Conservation (phyloP, 1,140 invertebrate species). For the Heliconius nattereri region DNA sequence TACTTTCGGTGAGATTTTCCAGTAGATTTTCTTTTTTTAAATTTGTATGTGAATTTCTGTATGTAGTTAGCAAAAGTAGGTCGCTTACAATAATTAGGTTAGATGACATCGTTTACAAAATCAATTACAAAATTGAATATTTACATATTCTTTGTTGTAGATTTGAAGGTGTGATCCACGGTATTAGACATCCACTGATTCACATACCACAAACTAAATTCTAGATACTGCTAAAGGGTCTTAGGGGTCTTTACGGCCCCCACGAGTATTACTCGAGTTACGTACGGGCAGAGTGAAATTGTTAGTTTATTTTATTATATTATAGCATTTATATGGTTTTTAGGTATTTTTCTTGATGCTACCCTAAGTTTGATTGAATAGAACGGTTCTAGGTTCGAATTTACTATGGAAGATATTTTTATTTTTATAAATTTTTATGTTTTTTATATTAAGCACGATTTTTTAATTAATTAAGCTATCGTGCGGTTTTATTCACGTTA, state of each 20-base stretch:
- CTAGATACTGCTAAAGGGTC: background rate
- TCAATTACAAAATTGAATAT: background rate
- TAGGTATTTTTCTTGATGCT: background rate
- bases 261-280: background rate
- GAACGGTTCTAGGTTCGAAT: background rate
- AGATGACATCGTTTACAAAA: no score
- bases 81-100: no score
- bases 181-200: background rate
- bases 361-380: background rate
- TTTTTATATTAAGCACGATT: no score
- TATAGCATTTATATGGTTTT: conserved; percentile 1
- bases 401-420: background rate
- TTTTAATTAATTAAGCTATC: no score
- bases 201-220: background rate
- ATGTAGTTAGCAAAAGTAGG: no score
- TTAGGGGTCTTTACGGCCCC: conserved; percentile 5
- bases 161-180: background rate
- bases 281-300: conserved; percentile 10
- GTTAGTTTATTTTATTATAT: conserved; percentile 11
- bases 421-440: background rate
- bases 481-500: no score
- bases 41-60: no score
- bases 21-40: no score
- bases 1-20: no score
- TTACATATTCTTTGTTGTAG: background rate